Evolutionary conservation across 2,888 invertebrate species (phyloP), one percentile per base, ranked within the genome.

Genomic region (Epistrophe grossulariae): DNA sequence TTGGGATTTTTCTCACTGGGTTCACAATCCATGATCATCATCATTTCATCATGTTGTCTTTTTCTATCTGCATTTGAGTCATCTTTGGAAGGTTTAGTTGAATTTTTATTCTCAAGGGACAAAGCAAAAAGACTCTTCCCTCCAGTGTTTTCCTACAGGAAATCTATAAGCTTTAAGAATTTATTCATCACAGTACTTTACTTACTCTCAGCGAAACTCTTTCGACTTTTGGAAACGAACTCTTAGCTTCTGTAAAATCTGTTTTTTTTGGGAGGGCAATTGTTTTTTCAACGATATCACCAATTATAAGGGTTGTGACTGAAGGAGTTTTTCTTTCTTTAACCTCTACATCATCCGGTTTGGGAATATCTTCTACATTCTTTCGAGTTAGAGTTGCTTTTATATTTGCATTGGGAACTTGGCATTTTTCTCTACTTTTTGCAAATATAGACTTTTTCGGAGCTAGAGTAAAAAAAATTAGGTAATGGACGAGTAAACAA

Each of bases 241-340:
- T 35, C 0, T 55, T 52, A 0, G 45, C 15, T 4, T 85, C 52
- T 8, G 10, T 5, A 8, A 62, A 38, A 6, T 52, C 8, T 0
- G 50, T 45, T 6, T 60, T 2, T 45, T 90, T 88, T 17, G 87
- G 89, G 0, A 72, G 31, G 0, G 68, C 74, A 2, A 79, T 82
- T 4, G 40, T 76, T 50, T 90, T 90, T 70, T 95, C 95, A 2
- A 95, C 91, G 76, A 96, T 94, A 74, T 94, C 93, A 0, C 95
- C 95, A 8, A 95, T 90, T 83, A 94, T 90, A 45, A 90, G 88
- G 9, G 88, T 88, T 19, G 88, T 13, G 2, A 28, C 3, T 15
- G 66, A 24, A 19, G 40, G 4, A 0, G 4, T 11, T 60, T 79
- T 59, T 84, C 72, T 15, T 43, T 88, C 88, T 52, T 88, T 85